These are phyloP conservation scores for Drosophila mojavensis DNA, from an alignment of 1,140 invertebrate species.

Conservation along the genomic window DNA sequence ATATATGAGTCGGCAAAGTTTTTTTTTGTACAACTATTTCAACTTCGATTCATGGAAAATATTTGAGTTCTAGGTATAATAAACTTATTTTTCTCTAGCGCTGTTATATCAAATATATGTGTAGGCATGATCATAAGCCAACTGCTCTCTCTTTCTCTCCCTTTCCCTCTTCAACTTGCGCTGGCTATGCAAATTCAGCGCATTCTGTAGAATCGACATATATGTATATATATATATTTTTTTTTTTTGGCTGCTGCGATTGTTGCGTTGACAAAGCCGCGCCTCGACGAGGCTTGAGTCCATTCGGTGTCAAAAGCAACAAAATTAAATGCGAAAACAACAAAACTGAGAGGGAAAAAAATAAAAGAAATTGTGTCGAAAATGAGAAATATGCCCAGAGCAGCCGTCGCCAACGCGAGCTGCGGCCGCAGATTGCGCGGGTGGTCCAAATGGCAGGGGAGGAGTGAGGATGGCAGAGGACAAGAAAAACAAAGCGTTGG, in stretches of 20 bases:
- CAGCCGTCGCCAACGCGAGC: not conserved
- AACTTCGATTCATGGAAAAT: no score
- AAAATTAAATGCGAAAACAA: constrained; percentile 80
- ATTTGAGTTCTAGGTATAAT: no score
- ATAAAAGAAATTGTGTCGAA: constrained; percentile 17
- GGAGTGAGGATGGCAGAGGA: constrained; percentile 22
- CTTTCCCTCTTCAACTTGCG: not conserved
- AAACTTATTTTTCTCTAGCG: no score
- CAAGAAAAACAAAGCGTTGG: constrained; percentile 74
- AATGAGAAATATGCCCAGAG: constrained; percentile 25
- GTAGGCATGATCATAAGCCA: no score
- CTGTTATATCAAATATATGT: no score
- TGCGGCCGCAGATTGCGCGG: constrained; percentile 51
- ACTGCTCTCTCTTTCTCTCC: not conserved
- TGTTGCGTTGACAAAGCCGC: constrained; percentile 58
- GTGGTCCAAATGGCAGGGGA: constrained; percentile 52
- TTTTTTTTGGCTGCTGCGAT: constrained; percentile 39
- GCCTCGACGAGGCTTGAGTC: constrained; percentile 43
- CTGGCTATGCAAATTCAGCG: constrained; percentile 67
- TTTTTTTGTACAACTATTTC: no score
- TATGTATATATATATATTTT: no score
- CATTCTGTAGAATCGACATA: constrained; percentile 34
- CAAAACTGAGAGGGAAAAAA: constrained; percentile 54
- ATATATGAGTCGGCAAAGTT: no score
- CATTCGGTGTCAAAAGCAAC: constrained; percentile 81